Base-by-base conservation (phyloP, 2,113 vertebrate species). In the Stomatorhinus ivindoensis region DNA sequence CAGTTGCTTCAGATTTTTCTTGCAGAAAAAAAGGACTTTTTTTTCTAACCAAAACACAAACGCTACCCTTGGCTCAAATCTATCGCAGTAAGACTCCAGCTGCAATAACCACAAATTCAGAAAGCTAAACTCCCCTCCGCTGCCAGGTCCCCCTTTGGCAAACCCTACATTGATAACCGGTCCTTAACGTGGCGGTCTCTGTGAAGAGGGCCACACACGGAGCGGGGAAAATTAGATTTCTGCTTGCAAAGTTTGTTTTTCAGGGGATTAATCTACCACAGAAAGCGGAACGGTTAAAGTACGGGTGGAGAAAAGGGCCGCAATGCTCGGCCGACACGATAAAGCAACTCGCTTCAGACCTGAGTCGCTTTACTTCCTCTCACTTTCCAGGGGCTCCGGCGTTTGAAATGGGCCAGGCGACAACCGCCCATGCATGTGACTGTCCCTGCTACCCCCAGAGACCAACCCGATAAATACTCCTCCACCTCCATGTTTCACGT, bases 171-270 rank as follows among this genome's bases (percentile, higher is more conserved):
- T 65, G 55, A 39, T 61, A 61, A 61, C 55, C 39, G 6, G 9
- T n/a, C 35, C 86, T 42, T 10, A 58, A 17, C 4, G 21, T 31
- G 85, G 2, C 31, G 31, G 31, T 27, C 31, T 19, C 80, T 39
- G 27, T 15, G 15, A 84, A 58, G 80, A 15, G 53, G 88, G 27
- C 88, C 88, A 89, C 88, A 80, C 50, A 89, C 76, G 2, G 46
- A 84, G 88, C 39, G 24, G 39, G 88, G 39, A 55, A 55, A 24
- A 50, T 42, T 58, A 27, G 48, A 55, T 58, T 47, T 83, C 21
- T 89, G 17, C 80, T 84, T 42, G 21, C 8, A 58, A 42, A 84
- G 76, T 31, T 85, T 31, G 46, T 58, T 89, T 89, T 21, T 65
- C 53, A 17, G 58, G 19, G 44, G 21, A 44, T 19, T 88, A 19